Conservation (phyloP, 2,888 invertebrate genomes). For the Venusia cambrica region DNA sequence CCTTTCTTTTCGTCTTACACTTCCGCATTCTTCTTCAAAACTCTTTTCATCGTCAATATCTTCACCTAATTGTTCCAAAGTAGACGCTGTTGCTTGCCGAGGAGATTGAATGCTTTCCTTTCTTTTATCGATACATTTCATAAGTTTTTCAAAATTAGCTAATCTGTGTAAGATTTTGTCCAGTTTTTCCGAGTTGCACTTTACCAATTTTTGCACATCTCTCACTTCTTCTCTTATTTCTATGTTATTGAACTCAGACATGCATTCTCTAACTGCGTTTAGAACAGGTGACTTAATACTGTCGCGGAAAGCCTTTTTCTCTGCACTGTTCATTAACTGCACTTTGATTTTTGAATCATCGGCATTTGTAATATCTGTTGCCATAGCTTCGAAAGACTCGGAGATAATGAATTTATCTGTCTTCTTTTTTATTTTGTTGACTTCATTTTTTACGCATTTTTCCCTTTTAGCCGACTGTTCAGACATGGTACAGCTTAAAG, state of each 20-base stretch:
- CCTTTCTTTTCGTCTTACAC: slow-evolving; percentile 20
- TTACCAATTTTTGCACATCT: slow-evolving; percentile 43
- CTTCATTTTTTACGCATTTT: slow-evolving; percentile 42
- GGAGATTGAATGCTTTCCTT: slow-evolving; percentile 6
- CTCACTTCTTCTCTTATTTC: slow-evolving; percentile 39
- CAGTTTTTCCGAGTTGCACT: slow-evolving; percentile 48
- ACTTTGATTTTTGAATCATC: slow-evolving; percentile 60
- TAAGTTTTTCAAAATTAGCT: slow-evolving; percentile 50
- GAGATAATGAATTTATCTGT: slow-evolving; percentile 46
- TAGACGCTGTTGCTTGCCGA: slow-evolving; percentile 43
- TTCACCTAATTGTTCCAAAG: slow-evolving; percentile 53
- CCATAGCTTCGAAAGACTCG: slow-evolving; percentile 63
- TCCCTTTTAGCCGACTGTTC: slow-evolving; percentile 50
- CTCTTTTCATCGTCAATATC: slow-evolving; percentile 50
- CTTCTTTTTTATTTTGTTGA: slow-evolving; percentile 32
- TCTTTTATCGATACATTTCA: slow-evolving; percentile 24
- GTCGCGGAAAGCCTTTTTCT: slow-evolving; percentile 55
- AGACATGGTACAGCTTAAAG: slow-evolving; percentile 56
- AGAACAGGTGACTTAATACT: slow-evolving; percentile 58
- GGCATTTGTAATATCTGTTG: slow-evolving; percentile 43
- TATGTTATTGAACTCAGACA: slow-evolving; percentile 44
- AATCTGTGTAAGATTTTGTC: slow-evolving; percentile 54
- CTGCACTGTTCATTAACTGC: slow-evolving; percentile 64
- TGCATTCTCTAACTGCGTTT: slow-evolving; percentile 54
- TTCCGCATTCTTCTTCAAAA: slow-evolving; percentile 48